Evolutionary conservation across 1,140 invertebrate species (phyloP).

Genomic region (Arctopsyche grandis): DNA sequence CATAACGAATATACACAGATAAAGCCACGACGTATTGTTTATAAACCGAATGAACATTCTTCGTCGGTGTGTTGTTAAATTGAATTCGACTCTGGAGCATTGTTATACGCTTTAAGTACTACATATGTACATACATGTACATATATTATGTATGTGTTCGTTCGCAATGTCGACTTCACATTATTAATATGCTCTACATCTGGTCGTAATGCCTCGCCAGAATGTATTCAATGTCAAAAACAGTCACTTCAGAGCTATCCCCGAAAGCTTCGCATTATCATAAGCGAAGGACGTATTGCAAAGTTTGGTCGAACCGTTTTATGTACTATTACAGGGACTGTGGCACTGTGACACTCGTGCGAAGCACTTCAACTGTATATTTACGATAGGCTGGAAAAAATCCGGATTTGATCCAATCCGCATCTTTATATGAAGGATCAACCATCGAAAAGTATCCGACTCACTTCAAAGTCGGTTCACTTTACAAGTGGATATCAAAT

Average conservation of each 20-base stretch:
- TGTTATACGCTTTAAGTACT: slow-evolving; percentile 13
- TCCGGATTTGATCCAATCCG: too few relatives aligned
- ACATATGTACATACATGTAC: too few relatives aligned
- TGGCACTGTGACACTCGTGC: too few relatives aligned
- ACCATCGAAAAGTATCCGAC: too few relatives aligned
- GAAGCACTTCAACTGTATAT: too few relatives aligned
- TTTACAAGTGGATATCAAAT: too few relatives aligned
- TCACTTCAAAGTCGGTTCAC: too few relatives aligned
- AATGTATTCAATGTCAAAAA: slow-evolving; percentile 25
- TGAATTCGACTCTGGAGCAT: neutral
- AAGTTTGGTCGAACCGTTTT: neutral
- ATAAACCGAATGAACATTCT: neutral
- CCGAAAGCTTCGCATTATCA: slow-evolving; percentile 6
- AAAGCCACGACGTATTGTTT: neutral
- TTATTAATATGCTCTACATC: slow-evolving; percentile 3
- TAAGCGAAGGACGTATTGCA: neutral
- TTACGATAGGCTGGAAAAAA: too few relatives aligned
- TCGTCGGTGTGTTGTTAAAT: neutral
- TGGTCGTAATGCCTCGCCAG: neutral
- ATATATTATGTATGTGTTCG: too few relatives aligned
- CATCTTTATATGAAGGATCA: too few relatives aligned
- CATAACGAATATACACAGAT: neutral
- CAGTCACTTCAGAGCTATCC: slow-evolving; percentile 2
- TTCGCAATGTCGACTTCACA: neutral
- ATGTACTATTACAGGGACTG: too few relatives aligned